Base-by-base conservation (phyloP, 2,888 invertebrate genomes). In the Lepidonotus clava region DNA sequence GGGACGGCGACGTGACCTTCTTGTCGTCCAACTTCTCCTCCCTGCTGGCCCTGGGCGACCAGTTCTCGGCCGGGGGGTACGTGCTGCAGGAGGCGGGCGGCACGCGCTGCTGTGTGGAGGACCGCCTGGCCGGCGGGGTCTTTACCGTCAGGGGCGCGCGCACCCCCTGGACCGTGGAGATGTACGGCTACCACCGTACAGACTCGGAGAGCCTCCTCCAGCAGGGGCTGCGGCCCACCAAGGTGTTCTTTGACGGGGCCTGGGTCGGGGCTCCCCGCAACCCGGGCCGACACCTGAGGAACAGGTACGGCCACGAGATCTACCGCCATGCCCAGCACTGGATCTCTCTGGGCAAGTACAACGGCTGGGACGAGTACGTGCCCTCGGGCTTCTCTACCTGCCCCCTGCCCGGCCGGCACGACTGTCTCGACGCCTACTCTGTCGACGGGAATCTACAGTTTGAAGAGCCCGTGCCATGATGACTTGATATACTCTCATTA, bases 241-340 rank as follows among this genome's bases (percentile, higher is more conserved):
- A 89, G 61, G 89, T 92, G 11, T 85, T 91, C 36, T 87, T 92
- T 6, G 89, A 91, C 66, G 92, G 92, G 0, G 87, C 89, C 6
- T 92, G 93, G 92, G 90, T 93, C 11, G 88, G 89, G 46, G 91
- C 89, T 0, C 92, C 91, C 36, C 87, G 91, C 36, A 93, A 93
- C 86, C 93, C 93, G 0, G 93, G 93, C 8, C 89, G 90, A 5
- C 91, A 91, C 88, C 90, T 90, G 1, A 85, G 93, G 32, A 92
- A 92, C 85, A 88, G 92, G 66, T 92, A 92, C 80, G 93, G 93
- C 1, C 88, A 89, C 41, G 91, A 92, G 77, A 90, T 91, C 38
- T 91, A 93, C 36, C 89, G 90, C 41, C 93, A 93, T 88, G 91
- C 92, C 2, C 91, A 91, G 46, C 90, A 91, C 86, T 91, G 93